A percentile compares a stretch with the other conserved stretches of the same genome.
Conservation (phyloP, 2,888 invertebrate species). For the Morpho helenor region DNA sequence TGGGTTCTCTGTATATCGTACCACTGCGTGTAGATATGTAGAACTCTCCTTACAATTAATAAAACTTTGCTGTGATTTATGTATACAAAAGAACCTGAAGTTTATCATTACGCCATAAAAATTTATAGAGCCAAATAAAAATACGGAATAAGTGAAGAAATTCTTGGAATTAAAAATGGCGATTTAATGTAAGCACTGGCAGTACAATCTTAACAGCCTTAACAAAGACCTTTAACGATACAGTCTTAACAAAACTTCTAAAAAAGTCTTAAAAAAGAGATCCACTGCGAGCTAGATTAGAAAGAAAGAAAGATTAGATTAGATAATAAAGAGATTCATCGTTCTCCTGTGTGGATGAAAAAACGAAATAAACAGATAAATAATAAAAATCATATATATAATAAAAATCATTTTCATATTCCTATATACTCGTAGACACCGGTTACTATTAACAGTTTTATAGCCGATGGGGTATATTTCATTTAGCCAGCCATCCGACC, state of each 20-base stretch:
- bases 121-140: conserved; percentile 7
- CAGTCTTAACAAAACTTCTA: too few relatives aligned
- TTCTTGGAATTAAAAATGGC: conserved; percentile 8
- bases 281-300: too few relatives aligned
- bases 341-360: too few relatives aligned
- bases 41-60: background rate
- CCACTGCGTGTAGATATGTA: background rate
- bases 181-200: conserved; percentile 10
- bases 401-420: too few relatives aligned
- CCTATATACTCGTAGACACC: too few relatives aligned
- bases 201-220: conserved; percentile 2
- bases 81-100: background rate
- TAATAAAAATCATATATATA: too few relatives aligned
- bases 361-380: too few relatives aligned
- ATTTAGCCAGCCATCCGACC: too few relatives aligned
- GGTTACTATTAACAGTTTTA: too few relatives aligned
- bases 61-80: background rate
- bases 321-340: background rate
- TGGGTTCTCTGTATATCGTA: background rate
- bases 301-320: background rate
- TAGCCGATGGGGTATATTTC: too few relatives aligned
- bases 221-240: background rate
- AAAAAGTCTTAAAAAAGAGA: too few relatives aligned
- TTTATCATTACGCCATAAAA: conserved; percentile 10
- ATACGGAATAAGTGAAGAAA: conserved; percentile 4